Evolutionary conservation across 1,140 invertebrate species (phyloP).

Genomic region (Pissodes strobi): DNA sequence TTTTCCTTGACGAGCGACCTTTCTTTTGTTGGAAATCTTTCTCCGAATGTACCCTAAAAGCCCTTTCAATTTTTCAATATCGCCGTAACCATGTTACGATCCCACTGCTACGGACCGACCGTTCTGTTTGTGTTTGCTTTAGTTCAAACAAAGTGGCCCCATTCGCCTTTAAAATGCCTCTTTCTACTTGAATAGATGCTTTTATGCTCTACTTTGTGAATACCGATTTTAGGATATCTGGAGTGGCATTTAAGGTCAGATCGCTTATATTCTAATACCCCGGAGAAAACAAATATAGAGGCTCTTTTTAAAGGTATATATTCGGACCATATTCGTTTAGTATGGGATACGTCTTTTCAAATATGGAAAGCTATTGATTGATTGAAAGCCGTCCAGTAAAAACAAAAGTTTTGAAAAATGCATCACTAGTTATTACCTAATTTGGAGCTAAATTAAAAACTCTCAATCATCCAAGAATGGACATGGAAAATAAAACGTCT

Average conservation of each 20-base stretch:
- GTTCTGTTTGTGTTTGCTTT: slow-evolving; percentile 29
- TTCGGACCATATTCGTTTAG: too few species aligned
- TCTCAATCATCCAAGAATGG: too few species aligned
- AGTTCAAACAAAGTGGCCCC: slow-evolving; percentile 30
- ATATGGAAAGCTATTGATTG: too few species aligned
- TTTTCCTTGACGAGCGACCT: slow-evolving; percentile 36
- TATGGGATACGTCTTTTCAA: too few species aligned
- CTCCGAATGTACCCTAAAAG: slow-evolving; percentile 47
- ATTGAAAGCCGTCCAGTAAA: too few species aligned
- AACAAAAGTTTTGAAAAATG: too few species aligned
- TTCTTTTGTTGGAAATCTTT: slow-evolving; percentile 38
- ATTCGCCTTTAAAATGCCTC: slow-evolving; percentile 31
- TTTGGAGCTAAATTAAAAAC: too few species aligned
- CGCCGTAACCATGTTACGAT: slow-evolving; percentile 27
- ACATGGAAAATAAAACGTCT: too few species aligned
- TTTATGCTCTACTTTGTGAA: slow-evolving; percentile 24
- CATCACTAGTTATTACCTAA: too few species aligned
- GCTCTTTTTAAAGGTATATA: too few species aligned
- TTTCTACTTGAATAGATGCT: slow-evolving; percentile 33
- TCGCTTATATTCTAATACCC: slow-evolving; percentile 11
- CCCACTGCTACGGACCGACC: slow-evolving; percentile 21
- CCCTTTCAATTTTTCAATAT: slow-evolving; percentile 49
- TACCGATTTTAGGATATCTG: slow-evolving; percentile 17
- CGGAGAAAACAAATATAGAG: neutral
- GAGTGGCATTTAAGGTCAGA: slow-evolving; percentile 13